Percentiles rank a stretch among this genome's conserved stretches.
Conservation (phyloP, 2,888 invertebrate species). For the Piscicola geometra region DNA sequence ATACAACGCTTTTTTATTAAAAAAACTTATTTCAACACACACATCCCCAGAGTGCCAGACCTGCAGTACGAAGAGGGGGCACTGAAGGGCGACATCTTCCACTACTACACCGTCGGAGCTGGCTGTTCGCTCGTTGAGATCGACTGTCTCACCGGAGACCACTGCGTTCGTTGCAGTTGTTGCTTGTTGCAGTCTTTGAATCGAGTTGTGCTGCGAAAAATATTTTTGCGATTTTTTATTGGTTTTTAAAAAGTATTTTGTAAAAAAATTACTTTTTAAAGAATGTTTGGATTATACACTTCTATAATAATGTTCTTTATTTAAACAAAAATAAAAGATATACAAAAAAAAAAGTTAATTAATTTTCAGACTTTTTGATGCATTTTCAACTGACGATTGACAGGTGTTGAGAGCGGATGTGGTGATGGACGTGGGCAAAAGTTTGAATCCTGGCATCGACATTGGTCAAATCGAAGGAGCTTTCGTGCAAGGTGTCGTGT, state of each 20-base stretch:
- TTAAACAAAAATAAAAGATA: too few species aligned
- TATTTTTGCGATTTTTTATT: too few species aligned
- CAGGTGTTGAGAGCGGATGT: conserved; percentile 48
- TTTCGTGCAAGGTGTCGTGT: conserved; percentile 46
- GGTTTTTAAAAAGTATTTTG: too few species aligned
- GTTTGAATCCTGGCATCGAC: conserved; percentile 49
- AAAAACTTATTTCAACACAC: too few species aligned
- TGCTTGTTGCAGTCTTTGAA: too few species aligned
- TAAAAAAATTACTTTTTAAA: too few species aligned
- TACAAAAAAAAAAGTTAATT: too few species aligned
- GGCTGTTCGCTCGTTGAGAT: conserved; percentile 51
- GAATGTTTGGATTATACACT: too few species aligned
- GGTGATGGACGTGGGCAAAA: conserved; percentile 49
- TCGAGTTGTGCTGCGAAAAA: too few species aligned
- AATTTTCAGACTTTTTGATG: too few species aligned
- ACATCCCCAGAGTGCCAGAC: conserved; percentile 34
- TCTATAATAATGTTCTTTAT: too few species aligned
- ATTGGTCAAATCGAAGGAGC: conserved; percentile 51
- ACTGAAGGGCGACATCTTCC: conserved; percentile 63
- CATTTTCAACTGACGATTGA: neutral
- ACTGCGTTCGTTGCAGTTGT: conserved; percentile 47
- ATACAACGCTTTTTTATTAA: too few species aligned
- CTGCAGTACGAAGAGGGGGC: conserved; percentile 40
- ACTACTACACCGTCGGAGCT: conserved; percentile 49
- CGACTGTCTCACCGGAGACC: conserved; percentile 53